These are phyloP conservation scores for Drosophila koepferae DNA, from an alignment of 2,888 invertebrate species.

Conservation along the genomic window DNA sequence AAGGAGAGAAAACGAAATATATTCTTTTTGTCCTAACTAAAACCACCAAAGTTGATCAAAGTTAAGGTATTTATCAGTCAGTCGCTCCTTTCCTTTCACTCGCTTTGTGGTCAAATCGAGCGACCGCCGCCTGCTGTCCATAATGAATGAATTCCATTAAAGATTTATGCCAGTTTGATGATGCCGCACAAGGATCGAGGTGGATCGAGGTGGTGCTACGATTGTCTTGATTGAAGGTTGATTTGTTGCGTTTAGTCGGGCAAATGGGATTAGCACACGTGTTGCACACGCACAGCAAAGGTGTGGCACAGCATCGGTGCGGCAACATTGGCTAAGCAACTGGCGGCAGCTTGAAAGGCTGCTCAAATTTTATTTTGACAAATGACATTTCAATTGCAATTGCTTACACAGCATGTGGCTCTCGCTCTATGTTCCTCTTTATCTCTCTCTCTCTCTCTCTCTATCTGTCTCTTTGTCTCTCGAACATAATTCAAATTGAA, in stretches of 20 bases:
- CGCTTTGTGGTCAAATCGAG: conserved; percentile 68
- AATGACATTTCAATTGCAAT: conserved; percentile 83
- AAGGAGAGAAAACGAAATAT: no score
- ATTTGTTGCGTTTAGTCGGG: conserved; percentile 74
- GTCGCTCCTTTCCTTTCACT: neutral
- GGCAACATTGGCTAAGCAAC: conserved; percentile 26
- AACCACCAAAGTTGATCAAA: no score
- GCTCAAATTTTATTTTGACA: conserved; percentile 83
- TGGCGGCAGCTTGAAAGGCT: conserved; percentile 62
- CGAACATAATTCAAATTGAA: conserved; percentile 74
- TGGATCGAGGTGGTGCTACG: conserved; percentile 10
- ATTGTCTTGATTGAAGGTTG: conserved; percentile 82
- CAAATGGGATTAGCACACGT: conserved; percentile 82
- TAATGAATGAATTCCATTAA: conserved; percentile 81
- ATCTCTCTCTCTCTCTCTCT: neutral
- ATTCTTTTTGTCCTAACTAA: no score
- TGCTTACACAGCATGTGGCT: conserved; percentile 62
- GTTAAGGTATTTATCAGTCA: neutral
- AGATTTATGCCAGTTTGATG: conserved; percentile 84
- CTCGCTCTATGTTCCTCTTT: neutral
- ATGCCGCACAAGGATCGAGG: conserved; percentile 78
- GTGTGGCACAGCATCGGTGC: conserved; percentile 9
- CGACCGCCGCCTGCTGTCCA: conserved; percentile 53
- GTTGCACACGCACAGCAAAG: conserved; percentile 77
- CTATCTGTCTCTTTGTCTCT: neutral